Percentiles rank a stretch among this genome's conserved stretches.
Conservation (phyloP, 2,797 vertebrate genomes). For the Leptodactylus fallax region DNA sequence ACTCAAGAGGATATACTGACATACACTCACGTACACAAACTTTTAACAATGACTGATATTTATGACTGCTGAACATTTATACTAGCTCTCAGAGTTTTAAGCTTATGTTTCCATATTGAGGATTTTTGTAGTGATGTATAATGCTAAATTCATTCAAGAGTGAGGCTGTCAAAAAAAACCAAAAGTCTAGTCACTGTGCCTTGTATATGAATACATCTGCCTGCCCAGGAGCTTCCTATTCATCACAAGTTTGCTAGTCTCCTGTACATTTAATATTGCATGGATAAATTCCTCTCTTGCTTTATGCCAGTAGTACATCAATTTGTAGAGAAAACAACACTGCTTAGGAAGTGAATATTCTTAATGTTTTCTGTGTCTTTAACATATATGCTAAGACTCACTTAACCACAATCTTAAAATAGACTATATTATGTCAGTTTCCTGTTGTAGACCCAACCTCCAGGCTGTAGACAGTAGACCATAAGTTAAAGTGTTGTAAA, state of each 20-base stretch:
- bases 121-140: not conserved
- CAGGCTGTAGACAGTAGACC: not conserved
- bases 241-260: not conserved
- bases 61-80: slow-evolving; percentile 25
- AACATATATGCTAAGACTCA: not conserved
- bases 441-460: not conserved
- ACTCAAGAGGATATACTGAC: slow-evolving; percentile 56
- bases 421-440: not conserved
- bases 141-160: not conserved
- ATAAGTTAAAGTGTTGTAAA: not conserved
- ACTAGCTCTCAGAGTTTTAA: slow-evolving; percentile 16
- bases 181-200: not conserved
- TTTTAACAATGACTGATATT: slow-evolving; percentile 5
- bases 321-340: not conserved
- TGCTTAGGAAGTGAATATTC: not conserved
- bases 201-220: not conserved
- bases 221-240: not conserved
- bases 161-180: not conserved
- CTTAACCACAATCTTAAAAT: not conserved
- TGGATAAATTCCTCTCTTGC: not conserved
- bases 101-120: slow-evolving; percentile 27
- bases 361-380: not conserved
- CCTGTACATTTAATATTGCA: not conserved
- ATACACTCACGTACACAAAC: slow-evolving; percentile 36
- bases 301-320: not conserved